Evolutionary conservation across 2,888 invertebrate species (phyloP).

Genomic region (Mamestra brassicae): DNA sequence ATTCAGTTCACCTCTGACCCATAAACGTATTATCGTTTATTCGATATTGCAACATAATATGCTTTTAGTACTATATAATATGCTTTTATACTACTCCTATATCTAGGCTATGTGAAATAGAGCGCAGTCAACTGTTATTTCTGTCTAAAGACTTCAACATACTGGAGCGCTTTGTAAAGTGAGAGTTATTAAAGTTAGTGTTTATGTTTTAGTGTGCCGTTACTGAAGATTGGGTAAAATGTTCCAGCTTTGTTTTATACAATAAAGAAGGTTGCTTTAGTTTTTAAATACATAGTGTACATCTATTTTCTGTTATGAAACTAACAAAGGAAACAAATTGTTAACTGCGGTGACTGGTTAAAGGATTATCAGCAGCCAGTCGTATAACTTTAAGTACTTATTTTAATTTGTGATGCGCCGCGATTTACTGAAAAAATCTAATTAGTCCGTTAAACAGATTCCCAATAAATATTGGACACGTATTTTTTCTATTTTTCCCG

Average conservation of each 20-base stretch:
- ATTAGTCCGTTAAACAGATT: no score
- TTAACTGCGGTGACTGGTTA: no score
- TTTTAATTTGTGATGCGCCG: no score
- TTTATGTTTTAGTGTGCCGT: neutral
- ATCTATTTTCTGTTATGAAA: no score
- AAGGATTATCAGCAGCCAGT: no score
- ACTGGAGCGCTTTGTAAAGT: neutral
- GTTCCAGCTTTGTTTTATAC: neutral
- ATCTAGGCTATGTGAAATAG: slow-evolving; percentile 30
- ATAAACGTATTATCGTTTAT: neutral
- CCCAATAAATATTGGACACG: no score
- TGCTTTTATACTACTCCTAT: slow-evolving; percentile 21
- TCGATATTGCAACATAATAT: slow-evolving; percentile 31
- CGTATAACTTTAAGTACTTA: no score
- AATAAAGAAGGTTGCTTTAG: neutral
- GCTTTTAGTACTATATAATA: slow-evolving; percentile 36
- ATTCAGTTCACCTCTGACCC: slow-evolving; percentile 39
- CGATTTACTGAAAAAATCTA: no score
- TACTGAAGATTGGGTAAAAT: neutral
- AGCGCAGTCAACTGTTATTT: slow-evolving; percentile 25
- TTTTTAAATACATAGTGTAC: no score
- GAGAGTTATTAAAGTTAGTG: slow-evolving; percentile 1
- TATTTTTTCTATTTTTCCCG: no score
- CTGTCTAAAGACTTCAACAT: slow-evolving; percentile 8
- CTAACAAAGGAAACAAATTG: neutral